Conservation (phyloP, 2,113 vertebrate genomes). For the Acanthisitta chloris region DNA sequence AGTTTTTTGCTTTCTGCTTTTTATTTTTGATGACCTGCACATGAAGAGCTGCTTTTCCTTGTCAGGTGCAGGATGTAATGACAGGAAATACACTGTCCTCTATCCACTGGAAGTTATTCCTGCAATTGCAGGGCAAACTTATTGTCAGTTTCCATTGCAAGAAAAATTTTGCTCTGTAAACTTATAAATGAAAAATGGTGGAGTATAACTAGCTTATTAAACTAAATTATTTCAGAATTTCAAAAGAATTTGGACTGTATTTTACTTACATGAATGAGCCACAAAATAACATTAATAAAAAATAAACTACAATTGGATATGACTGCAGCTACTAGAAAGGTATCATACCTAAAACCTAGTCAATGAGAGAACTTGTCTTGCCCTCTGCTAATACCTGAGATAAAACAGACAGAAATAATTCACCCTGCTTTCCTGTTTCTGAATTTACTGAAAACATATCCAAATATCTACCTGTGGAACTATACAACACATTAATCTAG, state of each 20-base stretch:
- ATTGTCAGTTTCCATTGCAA: neutral
- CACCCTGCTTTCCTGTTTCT: neutral
- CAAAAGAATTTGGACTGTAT: neutral
- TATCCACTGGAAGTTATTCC: constrained; percentile 6
- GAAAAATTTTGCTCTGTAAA: neutral
- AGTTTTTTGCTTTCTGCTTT: neutral
- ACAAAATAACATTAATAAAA: neutral
- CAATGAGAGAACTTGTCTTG: neutral
- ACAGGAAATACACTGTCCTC: neutral
- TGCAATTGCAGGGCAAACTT: neutral
- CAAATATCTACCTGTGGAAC: neutral
- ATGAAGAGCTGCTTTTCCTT: neutral
- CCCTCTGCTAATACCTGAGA: neutral
- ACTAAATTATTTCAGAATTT: constrained; percentile 39
- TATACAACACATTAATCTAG: neutral
- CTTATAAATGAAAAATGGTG: constrained; percentile 46
- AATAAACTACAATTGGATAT: neutral
- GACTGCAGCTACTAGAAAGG: neutral
- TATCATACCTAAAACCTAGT: neutral
- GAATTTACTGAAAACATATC: neutral
- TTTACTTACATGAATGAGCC: neutral
- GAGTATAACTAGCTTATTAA: constrained; percentile 41
- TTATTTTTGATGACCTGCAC: neutral
- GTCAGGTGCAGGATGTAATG: neutral
- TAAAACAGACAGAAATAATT: neutral